Evolutionary conservation across 2,888 invertebrate species (phyloP), one percentile per base, ranked within the genome.

Genomic region (Chrysina gloriosa): DNA sequence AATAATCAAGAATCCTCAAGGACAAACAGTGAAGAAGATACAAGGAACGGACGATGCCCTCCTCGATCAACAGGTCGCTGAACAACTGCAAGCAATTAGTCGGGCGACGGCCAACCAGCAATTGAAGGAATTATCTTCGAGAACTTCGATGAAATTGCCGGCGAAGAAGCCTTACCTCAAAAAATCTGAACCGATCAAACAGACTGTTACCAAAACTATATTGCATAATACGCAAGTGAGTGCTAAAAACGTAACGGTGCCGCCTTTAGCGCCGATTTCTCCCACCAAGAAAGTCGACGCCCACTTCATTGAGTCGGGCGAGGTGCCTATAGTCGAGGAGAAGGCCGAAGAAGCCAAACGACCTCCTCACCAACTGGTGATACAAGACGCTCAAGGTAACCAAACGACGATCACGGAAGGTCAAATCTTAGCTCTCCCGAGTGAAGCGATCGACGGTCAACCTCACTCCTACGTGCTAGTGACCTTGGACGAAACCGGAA

Each of bases 391-490:
- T 4, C 70, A 80, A 67, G 84, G 84, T 42, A 82, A 83, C 72
- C 81, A 82, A 73, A 83, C 83, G 0, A 83, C 82, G 3, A 81
- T 88, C 29, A 83, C 85, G 1, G 89, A 90, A 77, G 88, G 89
- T 0, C 90, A 90, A 78, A 85, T 92, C 75, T 84, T 91, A 77
- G 92, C 92, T 9, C 85, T 93, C 47, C 91, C 92, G 19, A 91
- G 91, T 16, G 91, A 91, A 74, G 89, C 89, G 73, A 87, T 89
- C 68, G 91, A 91, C 61, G 92, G 92, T 3, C 89, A 91, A 23
- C 87, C 89, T 0, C 91, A 91, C 69, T 89, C 90, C 0, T 92
- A 92, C 78, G 90, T 91, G 79, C 84, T 93, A 29, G 90, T 93
- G 70, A 86, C 89, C 1, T 84, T 91, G n/a, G 90, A 90, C 74